Percentiles rank a stretch among this genome's conserved stretches.
These are phyloP conservation scores for Saccostrea glomerata DNA, from an alignment of 1,140 invertebrate genomes.

Conservation along the genomic window DNA sequence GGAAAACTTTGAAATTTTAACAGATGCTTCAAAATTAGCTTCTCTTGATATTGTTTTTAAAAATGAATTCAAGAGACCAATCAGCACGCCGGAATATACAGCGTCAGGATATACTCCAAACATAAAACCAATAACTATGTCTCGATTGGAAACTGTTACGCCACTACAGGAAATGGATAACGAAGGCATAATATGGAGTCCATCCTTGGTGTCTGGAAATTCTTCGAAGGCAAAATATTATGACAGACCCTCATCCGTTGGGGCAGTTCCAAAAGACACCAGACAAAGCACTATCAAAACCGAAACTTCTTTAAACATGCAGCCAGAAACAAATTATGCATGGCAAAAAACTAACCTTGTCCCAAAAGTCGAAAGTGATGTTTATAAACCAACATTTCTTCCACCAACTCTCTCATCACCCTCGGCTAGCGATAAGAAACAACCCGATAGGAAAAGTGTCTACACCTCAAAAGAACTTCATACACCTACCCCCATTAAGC, in stretches of 20 bases:
- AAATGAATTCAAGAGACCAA: background rate
- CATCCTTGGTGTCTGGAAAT: background rate
- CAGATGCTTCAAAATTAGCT: too few species aligned
- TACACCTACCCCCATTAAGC: background rate
- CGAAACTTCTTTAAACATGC: background rate
- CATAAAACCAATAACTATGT: background rate
- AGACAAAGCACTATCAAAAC: background rate
- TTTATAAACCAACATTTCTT: background rate
- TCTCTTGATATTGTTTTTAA: too few species aligned
- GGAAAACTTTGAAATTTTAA: background rate
- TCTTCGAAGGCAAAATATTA: background rate
- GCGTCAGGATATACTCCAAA: background rate
- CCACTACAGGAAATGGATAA: background rate
- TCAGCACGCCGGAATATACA: background rate
- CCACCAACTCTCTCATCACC: background rate
- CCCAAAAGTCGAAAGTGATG: background rate
- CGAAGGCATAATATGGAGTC: background rate
- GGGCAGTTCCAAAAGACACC: background rate
- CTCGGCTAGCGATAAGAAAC: background rate
- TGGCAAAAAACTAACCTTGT: background rate
- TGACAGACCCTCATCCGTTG: background rate
- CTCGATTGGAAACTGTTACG: background rate
- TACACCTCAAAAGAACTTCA: background rate
- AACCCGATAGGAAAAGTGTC: background rate
- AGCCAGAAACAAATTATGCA: background rate